Evolutionary conservation across 2,888 invertebrate species (phyloP), one percentile per base, ranked within the genome.

Genomic region (Hydroisotoma schaefferi): DNA sequence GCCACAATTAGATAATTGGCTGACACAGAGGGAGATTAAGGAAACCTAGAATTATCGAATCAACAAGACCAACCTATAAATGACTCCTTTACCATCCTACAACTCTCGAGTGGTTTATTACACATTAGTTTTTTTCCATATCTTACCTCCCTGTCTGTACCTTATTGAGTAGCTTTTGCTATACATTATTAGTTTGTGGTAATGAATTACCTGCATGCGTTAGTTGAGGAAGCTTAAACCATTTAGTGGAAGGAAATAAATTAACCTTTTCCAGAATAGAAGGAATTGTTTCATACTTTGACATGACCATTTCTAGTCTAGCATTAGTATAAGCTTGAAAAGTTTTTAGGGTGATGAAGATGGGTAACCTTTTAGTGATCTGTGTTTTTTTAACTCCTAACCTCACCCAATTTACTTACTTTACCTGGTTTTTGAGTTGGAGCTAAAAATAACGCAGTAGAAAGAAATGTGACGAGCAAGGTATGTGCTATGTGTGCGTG

Each of bases 1-100:
- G 44, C 43, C 53, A 33, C 37, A 52, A 52, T 52, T 52, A 33
- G 51, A 22, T 52, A 52, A 52, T 29, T 52, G 51, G 37, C 20
- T 4, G 8, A n/a, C n/a, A n/a, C 20, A 20, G 40, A 20, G 40
- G 5, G 40, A 40, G 37, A 33, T 52, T 52, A 52, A 37, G 55
- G 61, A 48, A 67, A 63, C 67, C 67, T 63, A 68, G 64, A 68
- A 70, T 70, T 69, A 69, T 69, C 67, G 63, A 67, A 70, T 70
- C 70, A 69, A 56, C 70, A 69, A 63, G 61, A 59, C 67, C 70
- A 61, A 56, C 70, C 70, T 59, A 54, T 44, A 49, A 49, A 27
- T 49, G 49, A 49, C 49, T 26, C 49, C 37, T 49, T 20, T 40
- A n/a, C 18, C 49, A 27, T 26, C 49, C 49, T 20, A 49, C 28